Evolutionary conservation across 2,888 invertebrate genomes (phyloP).

Genomic region (Aphidius colemani): DNA sequence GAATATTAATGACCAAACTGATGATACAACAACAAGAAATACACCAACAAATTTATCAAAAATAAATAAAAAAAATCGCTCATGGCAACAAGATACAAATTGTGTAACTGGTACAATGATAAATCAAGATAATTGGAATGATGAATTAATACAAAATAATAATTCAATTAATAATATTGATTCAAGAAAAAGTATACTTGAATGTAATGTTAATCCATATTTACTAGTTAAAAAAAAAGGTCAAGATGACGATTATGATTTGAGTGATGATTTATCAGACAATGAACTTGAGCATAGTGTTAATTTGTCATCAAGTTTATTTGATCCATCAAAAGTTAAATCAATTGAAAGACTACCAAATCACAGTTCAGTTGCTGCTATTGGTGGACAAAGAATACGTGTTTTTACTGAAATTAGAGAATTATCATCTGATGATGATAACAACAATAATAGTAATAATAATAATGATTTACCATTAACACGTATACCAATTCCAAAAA

Average conservation of each 20-base stretch:
- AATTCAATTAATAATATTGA: slow-evolving; percentile 27
- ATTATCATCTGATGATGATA: slow-evolving; percentile 44
- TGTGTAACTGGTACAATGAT: slow-evolving; percentile 4
- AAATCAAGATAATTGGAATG: slow-evolving; percentile 37
- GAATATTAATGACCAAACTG: too few species aligned
- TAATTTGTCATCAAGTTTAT: slow-evolving; percentile 43
- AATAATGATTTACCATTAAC: slow-evolving; percentile 34
- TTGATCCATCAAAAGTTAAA: slow-evolving; percentile 56
- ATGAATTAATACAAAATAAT: slow-evolving; percentile 11
- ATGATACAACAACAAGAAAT: slow-evolving; percentile 33
- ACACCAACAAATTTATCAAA: slow-evolving; percentile 39
- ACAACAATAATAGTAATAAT: too few species aligned
- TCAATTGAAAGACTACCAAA: slow-evolving; percentile 56
- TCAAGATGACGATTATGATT: slow-evolving; percentile 49
- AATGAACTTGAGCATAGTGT: slow-evolving; percentile 43
- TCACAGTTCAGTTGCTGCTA: slow-evolving; percentile 60
- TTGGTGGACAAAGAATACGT: slow-evolving; percentile 73
- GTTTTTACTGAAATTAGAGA: slow-evolving; percentile 64
- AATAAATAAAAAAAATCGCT: slow-evolving; percentile 37
- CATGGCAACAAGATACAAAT: slow-evolving; percentile 37
- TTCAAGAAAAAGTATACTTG: slow-evolving; percentile 71
- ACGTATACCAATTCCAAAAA: slow-evolving; percentile 55
- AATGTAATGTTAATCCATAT: slow-evolving; percentile 85
- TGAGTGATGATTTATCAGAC: slow-evolving; percentile 58
- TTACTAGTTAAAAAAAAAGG: slow-evolving; percentile 70